phyloP scores from a whole-genome alignment of 2,113 vertebrate species.

The Phocoena sinus region DNA sequence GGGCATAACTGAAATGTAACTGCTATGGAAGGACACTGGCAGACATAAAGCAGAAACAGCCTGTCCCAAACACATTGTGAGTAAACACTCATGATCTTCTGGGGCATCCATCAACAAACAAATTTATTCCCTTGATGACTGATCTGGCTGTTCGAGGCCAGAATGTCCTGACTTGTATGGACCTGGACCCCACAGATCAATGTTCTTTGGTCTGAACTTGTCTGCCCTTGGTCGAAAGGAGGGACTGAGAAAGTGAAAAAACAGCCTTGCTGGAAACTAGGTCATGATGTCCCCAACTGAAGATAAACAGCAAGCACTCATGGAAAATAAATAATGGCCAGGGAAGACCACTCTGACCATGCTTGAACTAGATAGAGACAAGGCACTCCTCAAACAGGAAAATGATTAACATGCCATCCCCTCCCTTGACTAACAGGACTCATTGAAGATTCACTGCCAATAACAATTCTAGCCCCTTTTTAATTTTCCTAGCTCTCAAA shows the following conservation, averaged over 20 bases:
- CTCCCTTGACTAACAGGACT: not conserved
- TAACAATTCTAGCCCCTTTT: not conserved
- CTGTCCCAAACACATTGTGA: not conserved
- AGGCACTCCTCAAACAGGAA: not conserved
- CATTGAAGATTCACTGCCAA: not conserved
- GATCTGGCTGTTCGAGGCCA: not conserved
- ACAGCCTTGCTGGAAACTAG: not conserved
- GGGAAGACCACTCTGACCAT: not conserved
- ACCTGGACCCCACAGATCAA: not conserved
- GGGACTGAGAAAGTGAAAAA: not conserved
- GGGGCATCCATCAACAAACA: not conserved
- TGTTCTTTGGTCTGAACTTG: not conserved
- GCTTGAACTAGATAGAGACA: not conserved
- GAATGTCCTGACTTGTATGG: not conserved
- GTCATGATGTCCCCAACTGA: not conserved
- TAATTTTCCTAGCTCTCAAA: not conserved
- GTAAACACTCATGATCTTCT: not conserved
- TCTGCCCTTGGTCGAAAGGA: not conserved
- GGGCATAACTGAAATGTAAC: not conserved
- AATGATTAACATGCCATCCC: not conserved
- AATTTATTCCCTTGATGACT: not conserved
- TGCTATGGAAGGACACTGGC: not conserved
- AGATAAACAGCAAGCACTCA: not conserved
- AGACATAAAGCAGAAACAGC: not conserved
- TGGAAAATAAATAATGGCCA: not conserved